Evolutionary conservation across 2,888 invertebrate genomes (phyloP).

Genomic region (Gymnosoma rotundatum): DNA sequence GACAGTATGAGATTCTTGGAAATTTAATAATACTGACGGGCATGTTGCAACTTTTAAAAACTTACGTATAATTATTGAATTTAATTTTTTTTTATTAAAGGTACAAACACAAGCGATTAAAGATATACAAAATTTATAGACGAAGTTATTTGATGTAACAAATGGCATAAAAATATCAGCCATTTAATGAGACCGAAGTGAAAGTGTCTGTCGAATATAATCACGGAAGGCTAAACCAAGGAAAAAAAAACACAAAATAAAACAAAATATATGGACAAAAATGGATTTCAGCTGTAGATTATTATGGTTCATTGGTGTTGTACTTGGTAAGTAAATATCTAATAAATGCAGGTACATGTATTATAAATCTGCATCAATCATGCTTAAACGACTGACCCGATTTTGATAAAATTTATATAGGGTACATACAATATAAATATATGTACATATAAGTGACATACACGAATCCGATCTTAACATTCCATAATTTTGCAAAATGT

Average conservation of each 20-base stretch:
- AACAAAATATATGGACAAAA: constrained; percentile 74
- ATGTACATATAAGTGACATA: too few relatives aligned
- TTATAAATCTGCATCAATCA: background rate
- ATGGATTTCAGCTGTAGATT: constrained; percentile 77
- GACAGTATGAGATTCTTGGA: too few relatives aligned
- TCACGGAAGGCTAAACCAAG: constrained; percentile 16
- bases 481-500: too few relatives aligned
- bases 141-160: constrained; percentile 5
- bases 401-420: too few relatives aligned
- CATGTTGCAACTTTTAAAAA: too few relatives aligned
- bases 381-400: too few relatives aligned
- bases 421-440: too few relatives aligned
- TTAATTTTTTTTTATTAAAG: constrained; percentile 4
- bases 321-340: constrained; percentile 74
- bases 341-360: background rate
- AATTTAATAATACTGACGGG: too few relatives aligned
- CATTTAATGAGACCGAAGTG: constrained; percentile 48
- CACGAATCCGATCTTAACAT: too few relatives aligned
- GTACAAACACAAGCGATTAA: background rate
- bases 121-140: background rate
- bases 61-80: background rate
- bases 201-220: constrained; percentile 45
- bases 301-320: constrained; percentile 77
- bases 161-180: constrained; percentile 54
- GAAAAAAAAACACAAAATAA: constrained; percentile 7